Evolutionary conservation across 2,113 vertebrate species (phyloP), one percentile per base, ranked within the genome.

Genomic region (Nerophis ophidion): DNA sequence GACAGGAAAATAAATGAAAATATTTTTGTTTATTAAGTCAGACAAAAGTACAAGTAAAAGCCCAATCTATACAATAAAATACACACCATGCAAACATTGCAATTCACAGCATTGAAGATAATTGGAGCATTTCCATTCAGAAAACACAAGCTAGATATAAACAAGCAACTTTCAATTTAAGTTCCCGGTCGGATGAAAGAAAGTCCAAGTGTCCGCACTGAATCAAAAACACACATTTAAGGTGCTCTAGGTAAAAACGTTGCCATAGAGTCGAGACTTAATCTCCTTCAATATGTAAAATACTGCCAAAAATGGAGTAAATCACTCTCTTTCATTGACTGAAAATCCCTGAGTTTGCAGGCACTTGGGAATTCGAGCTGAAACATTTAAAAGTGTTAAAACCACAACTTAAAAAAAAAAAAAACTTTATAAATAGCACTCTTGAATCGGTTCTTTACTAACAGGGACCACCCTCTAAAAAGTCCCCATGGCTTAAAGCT

Each of bases 331-430:
- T 6, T 19, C 4, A 44, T 12, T 44, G 40, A 44, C 40, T 44
- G 40, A 44, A 44, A 19, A 56, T 56, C 54, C 54, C 16, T 42
- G 36, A 56, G 54, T 16, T 42, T 56, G 40, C 12, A 56, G 54
- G 54, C 54, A 56, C 54, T 56, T 56, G 9, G 54, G 54, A 56
- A 56, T 17, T 56, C 36, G 17, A 16, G 5, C 6, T 11, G 36
- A n/a, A 12, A 10, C 10, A 12, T 42, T 5, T 12, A 42, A 42
- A 5, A 51, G 11, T 9, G 14, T 55, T 40, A 35, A 26, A 55
- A 36, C n/a, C 35, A 12, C 53, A 55, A 36, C n/a, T 35, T 16
- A 16, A 16, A 55, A 36, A 10, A 55, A 55, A 55, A 11, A 4
- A 16, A 12, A 56, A 56, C 2, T 26, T 26, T 26, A 42, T 17